Percentiles rank a stretch among this genome's conserved stretches.
phyloP scores from a whole-genome alignment of 1,140 invertebrate genomes.

The Druon quercuslanigerum region DNA sequence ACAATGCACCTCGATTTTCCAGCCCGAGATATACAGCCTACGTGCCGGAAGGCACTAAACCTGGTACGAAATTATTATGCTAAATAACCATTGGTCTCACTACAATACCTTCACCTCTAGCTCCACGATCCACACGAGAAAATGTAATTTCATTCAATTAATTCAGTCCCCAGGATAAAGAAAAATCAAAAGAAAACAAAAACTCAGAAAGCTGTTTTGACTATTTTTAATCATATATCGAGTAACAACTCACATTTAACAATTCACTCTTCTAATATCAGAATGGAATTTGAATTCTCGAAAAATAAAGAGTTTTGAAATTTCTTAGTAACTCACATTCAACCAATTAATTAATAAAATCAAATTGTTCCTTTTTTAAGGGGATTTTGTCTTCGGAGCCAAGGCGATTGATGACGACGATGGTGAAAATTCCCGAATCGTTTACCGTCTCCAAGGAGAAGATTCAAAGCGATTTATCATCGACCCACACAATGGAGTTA shows the following conservation, averaged over 20 bases:
- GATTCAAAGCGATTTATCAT: constrained; percentile 87
- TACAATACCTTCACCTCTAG: neutral
- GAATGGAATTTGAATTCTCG: no score
- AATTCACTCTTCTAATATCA: no score
- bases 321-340: no score
- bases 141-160: no score
- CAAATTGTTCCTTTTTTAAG: constrained; percentile 57
- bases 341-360: neutral
- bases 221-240: no score
- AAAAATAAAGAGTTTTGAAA: no score
- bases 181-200: no score
- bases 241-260: no score
- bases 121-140: no score
- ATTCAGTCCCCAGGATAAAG: no score
- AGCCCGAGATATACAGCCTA: constrained; percentile 84
- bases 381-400: constrained; percentile 90
- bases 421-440: constrained; percentile 86
- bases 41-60: constrained; percentile 85
- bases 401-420: constrained; percentile 88
- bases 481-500: constrained; percentile 87
- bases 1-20: constrained; percentile 89
- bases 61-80: constrained; percentile 74
- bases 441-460: constrained; percentile 86
- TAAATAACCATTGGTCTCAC: constrained; percentile 9
- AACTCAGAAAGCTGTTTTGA: no score